Conservation (phyloP, 2,888 invertebrate genomes). For the Acleris emargana region DNA sequence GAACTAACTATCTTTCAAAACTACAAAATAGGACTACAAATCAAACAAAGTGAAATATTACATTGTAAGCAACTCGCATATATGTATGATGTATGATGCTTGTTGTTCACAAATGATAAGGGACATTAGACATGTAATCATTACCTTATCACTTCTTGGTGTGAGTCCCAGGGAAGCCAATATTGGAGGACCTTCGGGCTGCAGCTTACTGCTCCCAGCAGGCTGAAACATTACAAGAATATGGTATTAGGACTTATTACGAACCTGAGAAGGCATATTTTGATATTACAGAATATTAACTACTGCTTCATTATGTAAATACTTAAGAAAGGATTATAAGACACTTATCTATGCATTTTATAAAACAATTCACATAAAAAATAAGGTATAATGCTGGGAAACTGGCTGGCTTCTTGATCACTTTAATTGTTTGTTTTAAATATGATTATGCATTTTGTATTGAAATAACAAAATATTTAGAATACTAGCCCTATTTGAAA, state of each 20-base stretch:
- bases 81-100: constrained; percentile 13
- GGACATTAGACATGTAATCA: constrained; percentile 51
- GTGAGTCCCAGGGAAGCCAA: constrained; percentile 80
- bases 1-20: constrained; percentile 39
- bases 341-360: no score
- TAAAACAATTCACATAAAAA: no score
- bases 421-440: no score
- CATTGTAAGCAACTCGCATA: constrained; percentile 36
- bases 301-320: background rate
- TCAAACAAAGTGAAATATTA: background rate
- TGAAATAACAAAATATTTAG: no score
- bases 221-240: constrained; percentile 59
- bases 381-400: no score
- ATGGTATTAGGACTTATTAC: constrained; percentile 4
- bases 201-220: constrained; percentile 64
- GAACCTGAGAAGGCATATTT: no score
- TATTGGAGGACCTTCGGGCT: constrained; percentile 80
- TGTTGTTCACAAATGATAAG: constrained; percentile 51
- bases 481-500: no score
- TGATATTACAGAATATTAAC: no score
- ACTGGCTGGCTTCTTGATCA: no score
- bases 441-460: no score
- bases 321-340: background rate
- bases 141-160: constrained; percentile 82
- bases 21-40: background rate